Percentiles rank a stretch among this genome's conserved stretches.
Conservation (phyloP, 2,113 vertebrate species). For the Corvus moneduloides region DNA sequence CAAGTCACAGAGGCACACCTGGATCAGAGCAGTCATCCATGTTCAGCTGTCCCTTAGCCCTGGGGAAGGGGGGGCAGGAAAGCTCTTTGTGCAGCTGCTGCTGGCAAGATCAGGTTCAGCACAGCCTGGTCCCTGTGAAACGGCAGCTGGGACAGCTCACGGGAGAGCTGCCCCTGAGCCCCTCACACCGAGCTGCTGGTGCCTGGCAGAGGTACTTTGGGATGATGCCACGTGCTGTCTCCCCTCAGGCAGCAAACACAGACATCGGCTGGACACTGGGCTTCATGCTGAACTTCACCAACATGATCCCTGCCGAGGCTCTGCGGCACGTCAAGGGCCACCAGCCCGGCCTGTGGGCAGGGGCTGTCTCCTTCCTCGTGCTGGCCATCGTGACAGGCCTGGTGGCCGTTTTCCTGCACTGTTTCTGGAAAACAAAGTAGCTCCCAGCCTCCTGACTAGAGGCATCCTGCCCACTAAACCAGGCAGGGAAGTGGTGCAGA, state of each 20-base stretch:
- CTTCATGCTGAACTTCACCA: slow-evolving; percentile 90
- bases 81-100: background rate
- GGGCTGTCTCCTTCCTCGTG: slow-evolving; percentile 70
- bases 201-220: background rate
- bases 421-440: slow-evolving; percentile 45
- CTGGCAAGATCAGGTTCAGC: background rate
- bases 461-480: background rate
- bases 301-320: slow-evolving; percentile 77
- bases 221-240: background rate
- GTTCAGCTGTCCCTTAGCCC: background rate
- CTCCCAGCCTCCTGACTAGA: background rate
- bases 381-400: slow-evolving; percentile 14
- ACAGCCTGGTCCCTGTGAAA: background rate
- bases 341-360: slow-evolving; percentile 72
- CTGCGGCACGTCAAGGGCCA: slow-evolving; percentile 63
- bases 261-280: slow-evolving; percentile 93
- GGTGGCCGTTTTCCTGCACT: background rate
- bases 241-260: slow-evolving; percentile 76
- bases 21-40: background rate
- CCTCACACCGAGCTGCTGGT: background rate
- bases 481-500: background rate
- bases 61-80: background rate
- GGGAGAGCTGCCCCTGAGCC: background rate
- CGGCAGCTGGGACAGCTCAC: background rate
- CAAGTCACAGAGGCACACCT: background rate